These are phyloP conservation scores for Neoaliturus tenellus DNA, from an alignment of 2,888 invertebrate genomes.

Conservation along the genomic window DNA sequence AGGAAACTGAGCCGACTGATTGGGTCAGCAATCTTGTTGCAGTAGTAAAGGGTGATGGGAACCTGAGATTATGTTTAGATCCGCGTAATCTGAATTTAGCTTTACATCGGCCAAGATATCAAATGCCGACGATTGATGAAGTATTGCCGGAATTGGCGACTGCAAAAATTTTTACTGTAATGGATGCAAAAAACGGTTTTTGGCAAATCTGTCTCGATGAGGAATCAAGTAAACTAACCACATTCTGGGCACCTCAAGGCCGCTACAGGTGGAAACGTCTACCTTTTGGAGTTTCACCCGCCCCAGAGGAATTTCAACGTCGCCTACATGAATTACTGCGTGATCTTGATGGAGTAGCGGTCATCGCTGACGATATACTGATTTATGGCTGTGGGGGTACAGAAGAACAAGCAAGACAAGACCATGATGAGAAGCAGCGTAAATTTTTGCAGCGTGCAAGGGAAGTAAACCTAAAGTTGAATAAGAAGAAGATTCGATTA, in stretches of 20 bases:
- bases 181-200: conserved; percentile 56
- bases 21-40: conserved; percentile 60
- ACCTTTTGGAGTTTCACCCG: conserved; percentile 62
- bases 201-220: conserved; percentile 54
- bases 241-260: conserved; percentile 65
- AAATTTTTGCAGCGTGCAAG: not conserved
- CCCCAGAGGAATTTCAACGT: conserved; percentile 59
- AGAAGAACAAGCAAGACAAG: conserved; percentile 55
- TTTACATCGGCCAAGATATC: conserved; percentile 60
- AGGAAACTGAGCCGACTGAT: conserved; percentile 5
- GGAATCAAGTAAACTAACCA: conserved; percentile 62
- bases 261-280: conserved; percentile 60
- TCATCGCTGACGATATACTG: conserved; percentile 62
- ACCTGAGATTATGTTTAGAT: conserved; percentile 59
- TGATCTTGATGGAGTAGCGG: not conserved
- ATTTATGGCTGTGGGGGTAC: conserved; percentile 59
- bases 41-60: conserved; percentile 56
- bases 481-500: not conserved
- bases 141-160: conserved; percentile 52
- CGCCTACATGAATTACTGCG: conserved; percentile 57
- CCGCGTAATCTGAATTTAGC: conserved; percentile 56
- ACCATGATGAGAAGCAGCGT: conserved; percentile 60
- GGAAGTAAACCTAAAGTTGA: not conserved
- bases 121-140: conserved; percentile 60
- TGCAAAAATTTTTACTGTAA: conserved; percentile 54